Base-by-base conservation (phyloP, 2,888 invertebrate species). In the Lypha dubia region DNA sequence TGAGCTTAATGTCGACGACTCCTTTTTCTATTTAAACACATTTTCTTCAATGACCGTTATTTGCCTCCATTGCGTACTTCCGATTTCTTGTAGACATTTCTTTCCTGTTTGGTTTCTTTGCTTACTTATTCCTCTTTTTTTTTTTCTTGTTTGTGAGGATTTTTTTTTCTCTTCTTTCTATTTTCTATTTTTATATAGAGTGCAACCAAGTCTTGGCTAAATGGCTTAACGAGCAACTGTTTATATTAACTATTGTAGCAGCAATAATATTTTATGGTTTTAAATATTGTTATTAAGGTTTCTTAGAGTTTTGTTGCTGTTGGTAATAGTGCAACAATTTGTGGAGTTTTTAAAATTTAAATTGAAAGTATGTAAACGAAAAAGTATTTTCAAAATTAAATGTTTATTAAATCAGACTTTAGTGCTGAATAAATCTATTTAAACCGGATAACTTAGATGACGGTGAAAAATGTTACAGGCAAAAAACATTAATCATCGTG, bases 11-110 rank as follows among this genome's bases (percentile, higher is more conserved):
- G 49, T 65, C 15, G 20, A 22, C 28, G 38, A 49, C 51, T 49
- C 11, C 63, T 76, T 60, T 67, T 65, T 60, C 76, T 53, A 65
- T 35, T 70, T 62, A 73, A 65, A 73, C 35, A 73, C 38, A 79
- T 81, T 70, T 68, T 62, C 68, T 63, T 71, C 71, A 58, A 71
- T 79, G 77, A 71, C 70, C 81, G 60, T 71, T 74, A 71, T 80
- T 73, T 79, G 46, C 70, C 28, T 28, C 74, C 53, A 70, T 74
- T 74, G 85, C 83, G 76, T 80, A 83, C 86, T 79, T 86, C 83
- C 86, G 83, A 79, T 85, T 73, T 60, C 70, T 75, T 65, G 73
- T 79, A 74, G 73, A 79, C 74, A 74, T 70, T 74, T 60, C 51
- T 79, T 81, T 81, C 75, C 75, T 75, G 68, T 68, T 70, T 60